phyloP scores from a whole-genome alignment of 2,113 vertebrate genomes.

The Passer domesticus region DNA sequence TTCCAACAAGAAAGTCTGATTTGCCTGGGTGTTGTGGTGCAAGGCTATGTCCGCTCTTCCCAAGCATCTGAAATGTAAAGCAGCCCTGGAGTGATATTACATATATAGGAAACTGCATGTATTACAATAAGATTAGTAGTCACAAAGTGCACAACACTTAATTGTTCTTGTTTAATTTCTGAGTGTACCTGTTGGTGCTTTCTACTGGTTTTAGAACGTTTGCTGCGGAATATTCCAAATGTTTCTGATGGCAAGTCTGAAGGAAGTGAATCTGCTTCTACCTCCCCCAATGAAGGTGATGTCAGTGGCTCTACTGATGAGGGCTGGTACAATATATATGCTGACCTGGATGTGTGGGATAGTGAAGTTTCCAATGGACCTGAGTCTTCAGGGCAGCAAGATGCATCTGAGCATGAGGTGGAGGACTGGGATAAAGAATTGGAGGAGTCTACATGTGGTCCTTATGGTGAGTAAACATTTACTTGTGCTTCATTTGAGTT shows the following conservation, averaged over 20 bases:
- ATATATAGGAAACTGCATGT: not conserved
- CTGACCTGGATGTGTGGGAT: not conserved
- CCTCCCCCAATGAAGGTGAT: not conserved
- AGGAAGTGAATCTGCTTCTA: not conserved
- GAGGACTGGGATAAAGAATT: conserved; percentile 80
- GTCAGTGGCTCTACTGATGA: not conserved
- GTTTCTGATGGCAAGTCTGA: not conserved
- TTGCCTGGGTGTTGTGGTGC: not conserved
- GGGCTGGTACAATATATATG: accelerated
- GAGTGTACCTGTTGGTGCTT: not conserved
- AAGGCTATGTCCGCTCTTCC: not conserved
- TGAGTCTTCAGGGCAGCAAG: not conserved
- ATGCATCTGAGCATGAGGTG: not conserved
- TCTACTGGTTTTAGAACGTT: not conserved
- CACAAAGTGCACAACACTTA: not conserved
- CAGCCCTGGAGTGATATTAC: not conserved
- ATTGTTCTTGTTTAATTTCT: not conserved
- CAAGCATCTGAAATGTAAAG: not conserved
- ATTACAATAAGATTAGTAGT: not conserved
- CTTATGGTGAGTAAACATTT: conserved; percentile 69
- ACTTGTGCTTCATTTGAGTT: not conserved
- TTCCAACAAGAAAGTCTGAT: not conserved
- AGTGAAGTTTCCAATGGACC: not conserved
- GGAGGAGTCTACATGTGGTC: conserved; percentile 47
- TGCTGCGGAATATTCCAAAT: not conserved